These are phyloP conservation scores for Hesperophylax magnus DNA, from an alignment of 1,140 invertebrate genomes.

Conservation along the genomic window DNA sequence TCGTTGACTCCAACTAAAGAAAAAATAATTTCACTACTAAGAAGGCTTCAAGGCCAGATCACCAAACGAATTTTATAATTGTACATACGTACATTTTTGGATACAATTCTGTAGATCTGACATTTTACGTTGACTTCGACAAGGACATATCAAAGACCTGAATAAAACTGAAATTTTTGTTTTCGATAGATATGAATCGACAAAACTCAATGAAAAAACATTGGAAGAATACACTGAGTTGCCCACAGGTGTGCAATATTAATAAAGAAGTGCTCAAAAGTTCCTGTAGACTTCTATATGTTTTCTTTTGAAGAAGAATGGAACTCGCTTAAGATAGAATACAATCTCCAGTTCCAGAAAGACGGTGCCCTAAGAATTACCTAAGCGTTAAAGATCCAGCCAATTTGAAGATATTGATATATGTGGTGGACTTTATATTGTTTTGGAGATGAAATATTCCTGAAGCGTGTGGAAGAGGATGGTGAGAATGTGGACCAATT, in stretches of 20 bases:
- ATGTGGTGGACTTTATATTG: conserved; percentile 61
- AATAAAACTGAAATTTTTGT: conserved; percentile 62
- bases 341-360: conserved; percentile 44
- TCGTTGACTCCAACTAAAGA: conserved; percentile 61
- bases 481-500: conserved; percentile 69
- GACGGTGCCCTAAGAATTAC: too few relatives aligned
- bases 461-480: conserved; percentile 64
- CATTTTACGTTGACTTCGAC: conserved; percentile 7
- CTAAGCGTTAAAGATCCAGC: conserved; percentile 57
- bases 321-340: conserved; percentile 60
- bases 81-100: conserved; percentile 65
- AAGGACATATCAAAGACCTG: conserved; percentile 51
- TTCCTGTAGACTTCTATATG: conserved; percentile 67
- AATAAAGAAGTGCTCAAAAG: conserved; percentile 61
- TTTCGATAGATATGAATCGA: conserved; percentile 61
- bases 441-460: conserved; percentile 61
- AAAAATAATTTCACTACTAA: conserved; percentile 65
- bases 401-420: conserved; percentile 68
- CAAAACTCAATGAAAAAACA: conserved; percentile 57
- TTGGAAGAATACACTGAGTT: conserved; percentile 62
- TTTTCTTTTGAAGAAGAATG: conserved; percentile 66
- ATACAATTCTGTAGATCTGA: conserved; percentile 60
- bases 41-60: conserved; percentile 62
- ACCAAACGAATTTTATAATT: conserved; percentile 59
- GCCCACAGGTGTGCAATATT: conserved; percentile 63